These are phyloP conservation scores for Cataglyphis hispanica DNA, from an alignment of 1,140 invertebrate species.

Conservation along the genomic window DNA sequence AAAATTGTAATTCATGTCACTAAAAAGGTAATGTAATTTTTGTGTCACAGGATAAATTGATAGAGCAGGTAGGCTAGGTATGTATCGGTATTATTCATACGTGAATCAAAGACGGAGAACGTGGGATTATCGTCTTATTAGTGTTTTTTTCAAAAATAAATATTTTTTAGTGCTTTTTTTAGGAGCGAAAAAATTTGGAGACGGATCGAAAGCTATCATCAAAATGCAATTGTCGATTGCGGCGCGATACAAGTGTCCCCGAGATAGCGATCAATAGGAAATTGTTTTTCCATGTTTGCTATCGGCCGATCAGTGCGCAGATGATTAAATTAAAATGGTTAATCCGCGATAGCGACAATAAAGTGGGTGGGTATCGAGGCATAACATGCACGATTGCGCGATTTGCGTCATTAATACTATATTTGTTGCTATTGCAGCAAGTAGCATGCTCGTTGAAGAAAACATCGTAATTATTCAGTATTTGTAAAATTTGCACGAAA, in stretches of 20 bases:
- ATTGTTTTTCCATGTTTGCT: slow-evolving; percentile 80
- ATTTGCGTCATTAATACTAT: slow-evolving; percentile 69
- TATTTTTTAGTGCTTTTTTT: slow-evolving; percentile 17
- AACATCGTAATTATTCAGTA: slow-evolving; percentile 62
- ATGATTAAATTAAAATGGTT: slow-evolving; percentile 81
- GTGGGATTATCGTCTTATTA: not conserved
- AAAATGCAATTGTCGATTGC: slow-evolving; percentile 69
- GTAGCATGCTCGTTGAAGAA: slow-evolving; percentile 45
- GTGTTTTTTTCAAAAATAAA: slow-evolving; percentile 18
- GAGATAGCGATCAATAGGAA: slow-evolving; percentile 77
- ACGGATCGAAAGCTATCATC: slow-evolving; percentile 43
- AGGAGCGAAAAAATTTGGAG: slow-evolving; percentile 3
- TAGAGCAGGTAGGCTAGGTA: too few species aligned
- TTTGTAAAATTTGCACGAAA: not conserved
- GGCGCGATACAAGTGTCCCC: slow-evolving; percentile 70
- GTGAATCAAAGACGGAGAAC: not conserved
- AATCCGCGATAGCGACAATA: slow-evolving; percentile 79
- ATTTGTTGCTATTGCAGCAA: slow-evolving; percentile 61
- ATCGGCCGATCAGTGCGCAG: slow-evolving; percentile 76
- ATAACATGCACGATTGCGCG: slow-evolving; percentile 77
- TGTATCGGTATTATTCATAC: slow-evolving; percentile 1
- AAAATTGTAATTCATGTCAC: slow-evolving; percentile 4
- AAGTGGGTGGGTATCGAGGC: slow-evolving; percentile 70
- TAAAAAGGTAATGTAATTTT: slow-evolving; percentile 18
- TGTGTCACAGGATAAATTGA: not conserved